Percentiles rank a stretch among this genome's conserved stretches.
These are phyloP conservation scores for Slavum lentiscoides DNA, from an alignment of 2,888 invertebrate species.

Conservation along the genomic window DNA sequence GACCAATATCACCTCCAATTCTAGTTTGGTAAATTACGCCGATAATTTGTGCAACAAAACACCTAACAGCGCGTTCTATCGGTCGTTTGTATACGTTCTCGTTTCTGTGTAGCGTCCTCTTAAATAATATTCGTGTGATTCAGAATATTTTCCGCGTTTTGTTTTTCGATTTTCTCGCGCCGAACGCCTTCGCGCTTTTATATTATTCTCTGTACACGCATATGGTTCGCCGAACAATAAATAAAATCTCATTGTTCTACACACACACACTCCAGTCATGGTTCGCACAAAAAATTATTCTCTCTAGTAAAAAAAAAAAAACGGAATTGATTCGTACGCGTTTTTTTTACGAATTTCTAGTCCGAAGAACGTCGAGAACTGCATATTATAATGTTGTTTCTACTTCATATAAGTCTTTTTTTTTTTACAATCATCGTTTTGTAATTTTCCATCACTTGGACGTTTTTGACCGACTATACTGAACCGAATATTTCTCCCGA, in stretches of 20 bases:
- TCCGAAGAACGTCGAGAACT: not conserved
- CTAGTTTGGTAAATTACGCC: no score
- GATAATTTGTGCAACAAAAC: no score
- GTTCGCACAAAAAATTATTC: constrained; percentile 17
- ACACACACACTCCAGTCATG: constrained; percentile 10
- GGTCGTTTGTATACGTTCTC: no score
- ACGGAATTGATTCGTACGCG: constrained; percentile 5
- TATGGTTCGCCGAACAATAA: constrained; percentile 13
- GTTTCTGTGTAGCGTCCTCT: no score
- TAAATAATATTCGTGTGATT: no score
- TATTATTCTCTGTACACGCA: not conserved
- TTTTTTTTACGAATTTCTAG: constrained; percentile 7
- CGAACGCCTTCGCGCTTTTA: constrained; percentile 2
- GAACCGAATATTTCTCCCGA: constrained; percentile 10
- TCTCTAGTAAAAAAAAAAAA: not conserved
- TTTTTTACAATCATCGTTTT: not conserved
- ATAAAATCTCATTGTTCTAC: constrained; percentile 33
- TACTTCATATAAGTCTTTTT: not conserved
- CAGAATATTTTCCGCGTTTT: no score
- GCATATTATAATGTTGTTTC: not conserved
- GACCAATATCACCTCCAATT: no score
- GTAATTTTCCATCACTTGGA: not conserved
- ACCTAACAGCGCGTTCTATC: no score
- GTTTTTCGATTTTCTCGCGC: not conserved
- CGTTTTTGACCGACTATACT: not conserved